Percentiles rank a stretch among this genome's conserved stretches.
Conservation (phyloP, 2,797 vertebrate species). For the Gallinago nigripennis region DNA sequence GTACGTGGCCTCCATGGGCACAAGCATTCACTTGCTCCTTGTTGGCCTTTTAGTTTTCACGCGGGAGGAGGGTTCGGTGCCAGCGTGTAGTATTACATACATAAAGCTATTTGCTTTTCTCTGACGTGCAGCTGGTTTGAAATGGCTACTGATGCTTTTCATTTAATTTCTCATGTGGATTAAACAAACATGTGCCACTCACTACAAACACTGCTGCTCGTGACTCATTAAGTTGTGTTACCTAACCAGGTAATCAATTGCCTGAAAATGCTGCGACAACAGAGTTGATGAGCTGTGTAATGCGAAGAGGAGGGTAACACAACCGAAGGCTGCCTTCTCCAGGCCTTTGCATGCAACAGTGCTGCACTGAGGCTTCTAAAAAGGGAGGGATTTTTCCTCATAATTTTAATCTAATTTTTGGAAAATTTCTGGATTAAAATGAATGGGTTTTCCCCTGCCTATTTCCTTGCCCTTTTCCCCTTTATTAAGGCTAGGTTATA, state of each 20-base stretch:
- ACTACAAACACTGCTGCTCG: slow-evolving; percentile 14
- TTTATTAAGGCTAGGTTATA: not conserved
- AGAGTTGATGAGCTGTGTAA: slow-evolving; percentile 44
- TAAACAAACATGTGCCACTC: slow-evolving; percentile 28
- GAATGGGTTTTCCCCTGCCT: not conserved
- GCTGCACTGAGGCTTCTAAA: not conserved
- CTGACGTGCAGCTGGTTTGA: not conserved
- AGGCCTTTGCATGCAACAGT: not conserved
- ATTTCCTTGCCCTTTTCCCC: not conserved
- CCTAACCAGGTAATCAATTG: slow-evolving; percentile 59
- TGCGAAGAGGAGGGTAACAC: not conserved
- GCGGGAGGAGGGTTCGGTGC: not conserved
- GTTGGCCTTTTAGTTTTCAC: slow-evolving; percentile 45
- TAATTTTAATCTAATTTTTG: not conserved
- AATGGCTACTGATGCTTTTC: slow-evolving; percentile 34
- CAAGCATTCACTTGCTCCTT: not conserved
- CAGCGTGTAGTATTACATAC: not conserved
- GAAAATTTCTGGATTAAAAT: not conserved
- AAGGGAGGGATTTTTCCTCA: not conserved
- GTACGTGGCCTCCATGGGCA: not conserved
- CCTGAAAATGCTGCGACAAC: slow-evolving; percentile 15
- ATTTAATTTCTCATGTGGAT: slow-evolving; percentile 21
- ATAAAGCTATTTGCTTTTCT: slow-evolving; percentile 45
- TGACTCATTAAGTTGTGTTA: slow-evolving; percentile 53
- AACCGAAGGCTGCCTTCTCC: not conserved